Conservation (phyloP, 1,140 invertebrate genomes). For the Aphelenchoides besseyi region DNA sequence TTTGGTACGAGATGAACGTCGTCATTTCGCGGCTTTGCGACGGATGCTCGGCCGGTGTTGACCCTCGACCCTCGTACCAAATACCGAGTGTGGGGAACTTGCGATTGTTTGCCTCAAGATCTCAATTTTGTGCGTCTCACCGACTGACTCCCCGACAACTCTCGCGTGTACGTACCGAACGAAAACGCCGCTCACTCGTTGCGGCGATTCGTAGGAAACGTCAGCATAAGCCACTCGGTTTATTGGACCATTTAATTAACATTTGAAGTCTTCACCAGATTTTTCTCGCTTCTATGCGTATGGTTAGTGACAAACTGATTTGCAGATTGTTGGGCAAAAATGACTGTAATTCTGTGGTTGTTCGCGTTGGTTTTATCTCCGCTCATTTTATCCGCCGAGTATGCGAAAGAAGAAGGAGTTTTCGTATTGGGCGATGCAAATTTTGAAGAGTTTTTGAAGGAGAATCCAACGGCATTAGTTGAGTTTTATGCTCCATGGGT, state of each 20-base stretch:
- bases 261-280: background rate
- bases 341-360: background rate
- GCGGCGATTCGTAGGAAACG: background rate
- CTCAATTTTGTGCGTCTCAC: background rate
- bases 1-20: no score
- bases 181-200: background rate
- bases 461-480: slow-evolving; percentile 43
- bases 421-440: slow-evolving; percentile 43
- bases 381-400: slow-evolving; percentile 2
- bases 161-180: background rate
- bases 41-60: no score
- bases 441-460: slow-evolving; percentile 44
- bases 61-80: no score
- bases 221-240: background rate
- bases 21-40: no score
- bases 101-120: background rate
- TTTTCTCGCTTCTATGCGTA: background rate
- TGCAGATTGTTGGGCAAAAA: background rate
- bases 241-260: background rate
- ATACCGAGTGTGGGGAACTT: background rate
- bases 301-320: background rate
- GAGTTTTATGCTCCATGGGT: slow-evolving; percentile 55
- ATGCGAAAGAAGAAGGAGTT: slow-evolving; percentile 42
- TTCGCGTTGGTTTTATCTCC: background rate
- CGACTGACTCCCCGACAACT: background rate